These are phyloP conservation scores for Sigmodon hispidus DNA, from an alignment of 2,113 vertebrate genomes.

Conservation along the genomic window DNA sequence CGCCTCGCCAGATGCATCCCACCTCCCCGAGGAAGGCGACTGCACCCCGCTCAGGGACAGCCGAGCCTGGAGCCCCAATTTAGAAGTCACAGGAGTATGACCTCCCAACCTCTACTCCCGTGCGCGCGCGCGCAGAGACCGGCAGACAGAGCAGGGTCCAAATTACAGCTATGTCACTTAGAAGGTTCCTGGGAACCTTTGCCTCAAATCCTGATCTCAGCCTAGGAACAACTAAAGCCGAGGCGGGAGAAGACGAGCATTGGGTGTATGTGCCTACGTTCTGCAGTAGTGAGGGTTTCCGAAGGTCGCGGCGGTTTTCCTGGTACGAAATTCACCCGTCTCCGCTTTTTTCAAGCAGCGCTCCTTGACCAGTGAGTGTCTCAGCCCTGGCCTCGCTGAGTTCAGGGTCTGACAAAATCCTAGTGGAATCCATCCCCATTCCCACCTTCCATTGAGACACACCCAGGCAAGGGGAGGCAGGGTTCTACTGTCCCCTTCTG, in stretches of 20 bases:
- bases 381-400: background rate
- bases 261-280: rapidly evolving
- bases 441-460: rapidly evolving
- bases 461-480: rapidly evolving
- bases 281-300: rapidly evolving
- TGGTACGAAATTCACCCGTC: rapidly evolving
- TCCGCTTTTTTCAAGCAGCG: background rate
- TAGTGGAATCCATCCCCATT: rapidly evolving
- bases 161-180: background rate
- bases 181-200: background rate
- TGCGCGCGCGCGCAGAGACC: background rate
- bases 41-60: too few relatives aligned
- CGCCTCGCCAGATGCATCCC: background rate
- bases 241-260: rapidly evolving
- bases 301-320: background rate
- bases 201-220: background rate
- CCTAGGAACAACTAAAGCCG: background rate
- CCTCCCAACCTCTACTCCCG: background rate
- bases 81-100: background rate
- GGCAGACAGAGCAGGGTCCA: background rate
- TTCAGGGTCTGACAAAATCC: background rate
- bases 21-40: too few relatives aligned
- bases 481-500: background rate
- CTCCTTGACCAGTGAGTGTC: rapidly evolving
- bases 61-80: rapidly evolving